Evolutionary conservation across 1,140 invertebrate genomes (phyloP), one percentile per base, ranked within the genome.

Genomic region (Drosophila guanche): DNA sequence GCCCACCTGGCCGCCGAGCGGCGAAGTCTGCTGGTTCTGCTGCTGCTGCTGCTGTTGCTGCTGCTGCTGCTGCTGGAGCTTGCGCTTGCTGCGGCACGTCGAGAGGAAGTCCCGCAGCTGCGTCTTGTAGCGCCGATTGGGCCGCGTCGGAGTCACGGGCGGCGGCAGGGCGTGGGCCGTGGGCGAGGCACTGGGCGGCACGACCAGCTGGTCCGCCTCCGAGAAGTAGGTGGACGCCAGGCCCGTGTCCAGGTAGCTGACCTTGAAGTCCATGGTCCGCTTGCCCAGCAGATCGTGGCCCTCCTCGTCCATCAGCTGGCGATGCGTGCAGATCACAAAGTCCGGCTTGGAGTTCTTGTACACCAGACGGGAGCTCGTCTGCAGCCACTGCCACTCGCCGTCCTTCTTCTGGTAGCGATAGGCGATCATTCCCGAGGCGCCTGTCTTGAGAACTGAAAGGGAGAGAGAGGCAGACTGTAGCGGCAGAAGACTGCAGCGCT

Each of bases 291-390:
- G 92, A 93, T 99, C 98, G 56, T 97, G 94, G 10, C 98, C 98
- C 94, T 99, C 98, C 92, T 99, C 98, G 91, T 99, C 98, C 98
- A 99, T 99, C 4, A 99, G 94, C 50, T 98, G 98, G 72, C 98
- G 94, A 93, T 99, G 99, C 33, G 98, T 99, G 91, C 97, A 98
- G 63, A 99, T 98, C 61, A 99, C 98, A 92, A 99, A 99, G 91
- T 99, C 98, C 2, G 98, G 98, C 92, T 99, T 99, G 68, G 98
- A 99, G 92, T 99, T 99, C 92, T 99, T 99, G 92, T 99, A 99
- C 33, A 99, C 97, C 48, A 99, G 94, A 80, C 98, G 94, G 4
- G 98, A 99, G 76, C 97, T 98, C 0, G 98, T 99, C 93, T 99
- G 99, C 23, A 99, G 92, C 98, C 98, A 99, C 92, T 99, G 96